Conservation (phyloP, 2,888 invertebrate species). For the Nezara viridula region DNA sequence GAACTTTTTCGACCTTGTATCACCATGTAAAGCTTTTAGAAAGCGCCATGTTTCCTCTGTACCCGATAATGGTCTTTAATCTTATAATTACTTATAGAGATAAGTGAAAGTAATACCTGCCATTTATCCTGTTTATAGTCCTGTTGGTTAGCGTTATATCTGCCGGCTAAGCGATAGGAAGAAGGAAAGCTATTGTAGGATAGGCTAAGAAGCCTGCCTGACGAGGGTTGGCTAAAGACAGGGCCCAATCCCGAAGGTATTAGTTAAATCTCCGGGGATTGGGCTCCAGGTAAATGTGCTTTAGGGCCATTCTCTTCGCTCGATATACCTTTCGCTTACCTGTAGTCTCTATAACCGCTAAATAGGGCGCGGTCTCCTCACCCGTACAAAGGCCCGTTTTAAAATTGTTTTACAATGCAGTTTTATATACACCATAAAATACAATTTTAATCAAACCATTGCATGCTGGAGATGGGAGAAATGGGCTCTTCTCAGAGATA, state of each 20-base stretch:
- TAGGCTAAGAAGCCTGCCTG: not conserved
- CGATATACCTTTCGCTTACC: conserved; percentile 12
- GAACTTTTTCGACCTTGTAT: too few species aligned
- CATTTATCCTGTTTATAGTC: not conserved
- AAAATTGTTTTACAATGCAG: not conserved
- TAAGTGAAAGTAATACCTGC: too few species aligned
- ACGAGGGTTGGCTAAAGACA: conserved; percentile 36
- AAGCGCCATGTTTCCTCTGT: too few species aligned
- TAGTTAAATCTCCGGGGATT: conserved; percentile 35
- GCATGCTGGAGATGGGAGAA: not conserved
- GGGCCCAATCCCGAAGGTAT: not conserved
- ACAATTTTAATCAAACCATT: not conserved
- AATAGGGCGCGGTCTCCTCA: not conserved
- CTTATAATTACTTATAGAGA: too few species aligned
- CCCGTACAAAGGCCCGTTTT: not conserved
- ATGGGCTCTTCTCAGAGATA: not conserved
- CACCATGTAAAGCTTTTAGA: too few species aligned
- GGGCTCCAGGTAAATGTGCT: conserved; percentile 42
- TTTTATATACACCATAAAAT: not conserved
- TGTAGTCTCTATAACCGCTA: not conserved
- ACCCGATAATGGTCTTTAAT: too few species aligned
- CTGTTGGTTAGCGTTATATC: not conserved
- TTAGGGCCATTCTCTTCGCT: conserved; percentile 34
- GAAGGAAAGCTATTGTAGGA: not conserved
- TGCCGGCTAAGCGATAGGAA: not conserved